Evolutionary conservation across 2,797 vertebrate genomes (phyloP).

Genomic region (Pseudochaenichthys georgianus): DNA sequence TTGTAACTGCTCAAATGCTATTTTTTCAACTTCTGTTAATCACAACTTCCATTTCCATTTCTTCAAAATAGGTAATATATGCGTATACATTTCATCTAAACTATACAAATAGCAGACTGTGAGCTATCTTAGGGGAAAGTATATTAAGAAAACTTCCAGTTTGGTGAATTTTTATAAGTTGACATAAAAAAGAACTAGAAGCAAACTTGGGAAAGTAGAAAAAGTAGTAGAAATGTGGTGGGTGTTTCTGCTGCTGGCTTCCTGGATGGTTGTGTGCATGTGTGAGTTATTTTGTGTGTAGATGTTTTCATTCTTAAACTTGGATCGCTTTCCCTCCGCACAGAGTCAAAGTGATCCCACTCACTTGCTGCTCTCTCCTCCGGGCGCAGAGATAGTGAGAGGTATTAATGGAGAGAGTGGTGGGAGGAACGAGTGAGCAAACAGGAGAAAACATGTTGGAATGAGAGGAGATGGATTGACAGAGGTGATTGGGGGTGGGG

Average conservation of each 20-base stretch:
- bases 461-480: conserved; percentile 31
- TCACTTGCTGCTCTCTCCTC: conserved; percentile 63
- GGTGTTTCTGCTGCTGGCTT: conserved; percentile 58
- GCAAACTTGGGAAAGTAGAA: conserved; percentile 31
- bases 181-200: conserved; percentile 32
- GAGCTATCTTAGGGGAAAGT: conserved; percentile 13
- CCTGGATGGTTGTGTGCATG: conserved; percentile 14
- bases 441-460: not conserved
- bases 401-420: conserved; percentile 63
- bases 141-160: conserved; percentile 28
- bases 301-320: conserved; percentile 55
- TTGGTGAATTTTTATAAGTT: conserved; percentile 26
- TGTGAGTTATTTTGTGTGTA: conserved; percentile 22
- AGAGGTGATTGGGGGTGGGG: conserved; percentile 20
- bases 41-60: conserved; percentile 5
- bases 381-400: conserved; percentile 56
- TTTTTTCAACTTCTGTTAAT: conserved; percentile 25
- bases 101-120: not conserved
- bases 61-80: not conserved
- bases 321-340: conserved; percentile 46
- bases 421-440: conserved; percentile 56
- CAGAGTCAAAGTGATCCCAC: conserved; percentile 52
- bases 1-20: conserved; percentile 37
- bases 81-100: conserved; percentile 11
- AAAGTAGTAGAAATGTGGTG: conserved; percentile 33